Conservation (phyloP, 1,140 invertebrate genomes). For the Planococcus citri region DNA sequence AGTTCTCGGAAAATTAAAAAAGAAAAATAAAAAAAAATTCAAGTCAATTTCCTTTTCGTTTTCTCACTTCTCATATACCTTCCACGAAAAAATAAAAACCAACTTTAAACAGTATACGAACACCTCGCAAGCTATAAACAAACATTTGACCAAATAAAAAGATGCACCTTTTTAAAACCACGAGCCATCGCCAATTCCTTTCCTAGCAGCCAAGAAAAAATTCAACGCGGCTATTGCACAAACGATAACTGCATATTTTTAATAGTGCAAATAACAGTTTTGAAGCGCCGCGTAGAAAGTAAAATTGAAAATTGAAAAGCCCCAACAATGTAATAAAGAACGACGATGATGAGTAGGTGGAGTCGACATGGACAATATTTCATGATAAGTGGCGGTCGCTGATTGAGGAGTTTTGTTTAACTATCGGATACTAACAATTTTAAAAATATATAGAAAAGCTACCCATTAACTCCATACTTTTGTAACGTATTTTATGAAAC, state of each 20-base stretch:
- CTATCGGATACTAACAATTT: background rate
- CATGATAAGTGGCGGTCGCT: background rate
- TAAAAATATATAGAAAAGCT: slow-evolving; percentile 5
- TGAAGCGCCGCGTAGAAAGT: background rate
- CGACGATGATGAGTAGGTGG: background rate
- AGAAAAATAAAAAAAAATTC: too few relatives aligned
- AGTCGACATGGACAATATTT: background rate
- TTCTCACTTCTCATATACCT: too few relatives aligned
- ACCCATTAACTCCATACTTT: background rate
- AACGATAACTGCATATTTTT: background rate
- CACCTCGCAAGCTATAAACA: too few relatives aligned
- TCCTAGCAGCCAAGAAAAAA: too few relatives aligned
- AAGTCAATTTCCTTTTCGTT: too few relatives aligned
- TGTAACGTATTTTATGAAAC: slow-evolving; percentile 1
- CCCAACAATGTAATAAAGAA: background rate
- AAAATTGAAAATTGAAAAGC: background rate
- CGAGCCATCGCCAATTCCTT: too few relatives aligned
- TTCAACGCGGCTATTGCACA: background rate
- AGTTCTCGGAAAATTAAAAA: too few relatives aligned
- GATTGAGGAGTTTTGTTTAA: background rate
- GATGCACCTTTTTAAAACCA: too few relatives aligned
- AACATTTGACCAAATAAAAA: too few relatives aligned
- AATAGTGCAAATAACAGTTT: background rate
- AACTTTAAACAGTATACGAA: too few relatives aligned
- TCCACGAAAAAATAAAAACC: too few relatives aligned